Base-by-base conservation (phyloP, 2,888 invertebrate genomes). In the Eupithecia subumbrata region DNA sequence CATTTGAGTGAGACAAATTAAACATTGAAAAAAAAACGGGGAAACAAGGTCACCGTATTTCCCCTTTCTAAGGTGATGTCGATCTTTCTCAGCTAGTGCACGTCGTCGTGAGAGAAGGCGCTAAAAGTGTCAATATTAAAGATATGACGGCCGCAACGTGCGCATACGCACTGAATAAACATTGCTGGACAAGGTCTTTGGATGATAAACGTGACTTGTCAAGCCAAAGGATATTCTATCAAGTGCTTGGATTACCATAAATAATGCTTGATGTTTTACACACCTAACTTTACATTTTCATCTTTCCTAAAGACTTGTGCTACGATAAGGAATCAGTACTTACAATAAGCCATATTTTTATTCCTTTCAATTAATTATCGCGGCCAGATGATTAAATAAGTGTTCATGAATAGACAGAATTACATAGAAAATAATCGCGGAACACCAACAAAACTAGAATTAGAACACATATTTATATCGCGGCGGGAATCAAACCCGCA, bases 121-220 rank as follows among this genome's bases (percentile, higher is more conserved):
- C 60, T 60, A 25, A 30, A 30, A 60, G 79, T 82, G 78, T 84
- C 78, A 81, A 82, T 82, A 80, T 79, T 78, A 79, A 79, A 82
- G 78, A 79, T 79, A 81, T 74, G 82, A 75, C 75, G 73, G 76
- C 78, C 72, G 77, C 79, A 78, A 77, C 79, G 77, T 78, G 69
- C 69, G 77, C 72, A 73, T 75, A 71, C 78, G 76, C 81, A 76
- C 78, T 87, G 88, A 87, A 88, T 89, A 89, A 86, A 87, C 84
- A 89, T 88, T 77, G 70, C 56, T 63, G 63, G 67, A 70, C 80
- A 77, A 83, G 74, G 69, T 48, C 69, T 75, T 81, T 84, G 64
- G 64, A 73, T 75, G 52, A 72, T 71, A 72, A 66, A 71, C 68
- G 52, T 77, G 77, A 69, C 72, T 63, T 72, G 25, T 68, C 70